A percentile compares a stretch with the other conserved stretches of the same genome.
phyloP scores from a whole-genome alignment of 2,797 vertebrate species.

The Megaceryle alcyon region DNA sequence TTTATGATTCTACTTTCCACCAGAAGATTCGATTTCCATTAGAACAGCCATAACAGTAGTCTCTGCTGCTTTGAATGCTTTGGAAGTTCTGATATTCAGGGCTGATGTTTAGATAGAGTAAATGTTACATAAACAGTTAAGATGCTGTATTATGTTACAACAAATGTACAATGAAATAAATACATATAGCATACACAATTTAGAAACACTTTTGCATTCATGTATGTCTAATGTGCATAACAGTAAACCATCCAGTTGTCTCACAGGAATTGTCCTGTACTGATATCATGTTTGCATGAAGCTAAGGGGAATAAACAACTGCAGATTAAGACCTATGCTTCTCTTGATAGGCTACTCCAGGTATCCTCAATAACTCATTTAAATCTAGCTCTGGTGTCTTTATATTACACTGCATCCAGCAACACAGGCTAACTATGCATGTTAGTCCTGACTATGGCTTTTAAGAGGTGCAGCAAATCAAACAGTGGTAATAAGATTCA shows the following conservation, averaged over 20 bases:
- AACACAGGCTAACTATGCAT: background rate
- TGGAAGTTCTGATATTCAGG: background rate
- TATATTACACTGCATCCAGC: background rate
- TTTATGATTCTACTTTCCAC: background rate
- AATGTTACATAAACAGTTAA: background rate
- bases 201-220: background rate
- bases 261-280: background rate
- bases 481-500: background rate
- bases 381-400: background rate
- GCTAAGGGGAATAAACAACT: background rate
- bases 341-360: background rate
- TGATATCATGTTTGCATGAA: background rate
- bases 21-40: background rate
- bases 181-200: background rate
- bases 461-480: background rate
- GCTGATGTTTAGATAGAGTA: background rate
- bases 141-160: background rate
- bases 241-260: background rate
- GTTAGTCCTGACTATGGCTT: background rate
- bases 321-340: background rate
- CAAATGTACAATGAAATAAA: background rate
- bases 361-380: background rate
- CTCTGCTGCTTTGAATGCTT: background rate
- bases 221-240: background rate
- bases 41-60: background rate